phyloP scores from a whole-genome alignment of 1,140 invertebrate genomes.

The Babylonia areolata region DNA sequence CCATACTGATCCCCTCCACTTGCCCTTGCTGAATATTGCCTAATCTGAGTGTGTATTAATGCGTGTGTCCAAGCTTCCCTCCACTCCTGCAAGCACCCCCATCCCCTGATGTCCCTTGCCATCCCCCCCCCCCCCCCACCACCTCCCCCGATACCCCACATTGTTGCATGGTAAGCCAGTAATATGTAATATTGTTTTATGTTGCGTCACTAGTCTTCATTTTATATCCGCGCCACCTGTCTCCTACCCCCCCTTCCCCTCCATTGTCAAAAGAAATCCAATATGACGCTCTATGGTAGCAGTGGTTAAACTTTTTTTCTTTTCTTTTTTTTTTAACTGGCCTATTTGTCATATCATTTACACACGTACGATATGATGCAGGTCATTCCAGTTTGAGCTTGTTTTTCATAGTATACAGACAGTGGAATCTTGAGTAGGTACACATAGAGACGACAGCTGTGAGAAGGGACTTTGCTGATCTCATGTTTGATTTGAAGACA shows the following conservation, averaged over 20 bases:
- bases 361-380: neutral
- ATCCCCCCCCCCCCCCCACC: no score
- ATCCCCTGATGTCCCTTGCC: no score
- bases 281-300: neutral
- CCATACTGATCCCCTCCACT: neutral
- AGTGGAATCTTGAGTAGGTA: neutral
- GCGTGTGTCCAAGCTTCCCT: neutral
- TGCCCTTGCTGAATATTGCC: neutral
- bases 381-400: neutral
- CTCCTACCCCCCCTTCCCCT: neutral
- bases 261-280: neutral
- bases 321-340: no score
- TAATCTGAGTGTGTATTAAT: neutral
- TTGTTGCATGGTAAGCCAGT: neutral
- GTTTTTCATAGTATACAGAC: neutral
- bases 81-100: no score
- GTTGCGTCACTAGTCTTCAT: neutral
- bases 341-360: neutral
- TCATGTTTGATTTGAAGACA: neutral
- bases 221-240: neutral
- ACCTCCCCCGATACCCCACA: no score
- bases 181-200: neutral
- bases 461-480: neutral
- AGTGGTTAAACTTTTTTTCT: neutral
- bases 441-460: neutral